A percentile compares a stretch with the other conserved stretches of the same genome.
Evolutionary conservation across 2,888 invertebrate species (phyloP).

Genomic region (Eristalis tenax): DNA sequence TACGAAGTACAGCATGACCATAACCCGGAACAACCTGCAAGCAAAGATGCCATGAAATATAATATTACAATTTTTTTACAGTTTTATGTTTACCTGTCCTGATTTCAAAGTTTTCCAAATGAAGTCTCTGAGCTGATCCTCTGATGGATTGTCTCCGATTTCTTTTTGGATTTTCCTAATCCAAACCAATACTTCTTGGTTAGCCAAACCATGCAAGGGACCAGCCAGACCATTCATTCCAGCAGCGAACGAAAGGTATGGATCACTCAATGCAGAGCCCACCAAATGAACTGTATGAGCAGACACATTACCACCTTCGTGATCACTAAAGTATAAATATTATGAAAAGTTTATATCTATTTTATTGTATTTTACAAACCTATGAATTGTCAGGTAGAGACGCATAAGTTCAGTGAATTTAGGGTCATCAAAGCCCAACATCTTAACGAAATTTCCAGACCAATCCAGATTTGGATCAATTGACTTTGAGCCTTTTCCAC

Average conservation of each 20-base stretch:
- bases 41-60: not conserved
- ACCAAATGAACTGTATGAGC: conserved; percentile 95
- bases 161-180: conserved; percentile 93
- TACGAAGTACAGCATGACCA: conserved; percentile 93
- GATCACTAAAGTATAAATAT: conserved; percentile 82
- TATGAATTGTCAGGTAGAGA: conserved; percentile 92
- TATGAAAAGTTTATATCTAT: not conserved
- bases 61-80: too few relatives aligned
- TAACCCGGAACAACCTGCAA: conserved; percentile 90
- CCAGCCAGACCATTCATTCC: conserved; percentile 94
- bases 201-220: conserved; percentile 93
- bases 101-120: conserved; percentile 97
- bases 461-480: conserved; percentile 91
- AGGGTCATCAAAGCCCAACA: conserved; percentile 90
- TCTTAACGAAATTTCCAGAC: conserved; percentile 90
- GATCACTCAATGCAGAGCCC: conserved; percentile 92
- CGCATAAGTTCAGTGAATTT: conserved; percentile 91
- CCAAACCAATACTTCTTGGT: conserved; percentile 97
- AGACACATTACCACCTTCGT: conserved; percentile 95
- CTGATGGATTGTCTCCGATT: conserved; percentile 92
- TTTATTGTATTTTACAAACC: conserved; percentile 73
- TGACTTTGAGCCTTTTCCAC: conserved; percentile 87
- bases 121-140: conserved; percentile 96
- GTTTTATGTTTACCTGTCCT: conserved; percentile 83
- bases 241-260: conserved; percentile 92